A percentile compares a stretch with the other conserved stretches of the same genome.
phyloP scores from a whole-genome alignment of 1,140 invertebrate genomes.

The Ericerus pela region DNA sequence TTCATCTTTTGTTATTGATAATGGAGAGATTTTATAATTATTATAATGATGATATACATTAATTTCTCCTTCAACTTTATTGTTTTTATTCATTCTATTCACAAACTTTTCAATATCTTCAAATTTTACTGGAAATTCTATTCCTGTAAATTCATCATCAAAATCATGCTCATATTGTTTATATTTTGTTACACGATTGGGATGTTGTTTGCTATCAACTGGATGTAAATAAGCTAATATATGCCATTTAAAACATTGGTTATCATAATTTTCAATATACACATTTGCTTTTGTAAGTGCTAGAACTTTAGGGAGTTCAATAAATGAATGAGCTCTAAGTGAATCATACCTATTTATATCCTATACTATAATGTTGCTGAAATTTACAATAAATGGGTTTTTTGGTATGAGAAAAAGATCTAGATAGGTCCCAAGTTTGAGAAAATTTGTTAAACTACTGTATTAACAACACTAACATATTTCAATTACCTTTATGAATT shows the following conservation, averaged over 20 bases:
- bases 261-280: background rate
- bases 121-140: no score
- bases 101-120: no score
- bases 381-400: no score
- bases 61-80: background rate
- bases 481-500: no score
- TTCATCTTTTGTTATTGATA: background rate
- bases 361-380: no score
- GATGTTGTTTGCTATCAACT: background rate
- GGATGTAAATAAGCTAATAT: background rate
- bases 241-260: background rate
- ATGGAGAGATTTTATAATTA: background rate
- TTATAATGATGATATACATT: background rate
- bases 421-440: no score
- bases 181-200: background rate
- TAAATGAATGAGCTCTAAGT: background rate
- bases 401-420: no score
- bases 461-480: no score
- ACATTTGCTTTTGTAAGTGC: background rate
- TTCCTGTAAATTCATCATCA: no score
- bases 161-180: background rate
- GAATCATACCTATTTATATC: constrained; percentile 4
- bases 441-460: no score
- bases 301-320: background rate
- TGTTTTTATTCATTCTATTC: no score